A percentile compares a stretch with the other conserved stretches of the same genome.
These are phyloP conservation scores for Steatocranus sp. DNA, from an alignment of 2,797 vertebrate genomes.

Conservation along the genomic window DNA sequence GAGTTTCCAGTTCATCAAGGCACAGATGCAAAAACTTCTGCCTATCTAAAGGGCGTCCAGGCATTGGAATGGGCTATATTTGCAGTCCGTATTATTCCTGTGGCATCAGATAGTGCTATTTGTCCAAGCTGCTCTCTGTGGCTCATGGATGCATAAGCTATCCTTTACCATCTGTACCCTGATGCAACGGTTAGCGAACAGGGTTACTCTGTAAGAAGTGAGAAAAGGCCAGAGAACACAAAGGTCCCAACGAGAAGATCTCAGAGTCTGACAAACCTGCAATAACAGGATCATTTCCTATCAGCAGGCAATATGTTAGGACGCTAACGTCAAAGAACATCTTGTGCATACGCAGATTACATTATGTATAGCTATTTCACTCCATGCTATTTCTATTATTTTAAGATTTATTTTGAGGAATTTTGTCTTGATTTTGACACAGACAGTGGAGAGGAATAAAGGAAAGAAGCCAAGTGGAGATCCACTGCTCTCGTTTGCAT, in stretches of 20 bases:
- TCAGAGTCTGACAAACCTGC: background rate
- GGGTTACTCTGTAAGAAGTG: background rate
- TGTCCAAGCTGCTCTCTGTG: background rate
- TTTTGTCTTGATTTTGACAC: background rate
- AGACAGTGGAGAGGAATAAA: background rate
- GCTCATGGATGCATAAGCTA: background rate
- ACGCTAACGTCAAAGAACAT: background rate
- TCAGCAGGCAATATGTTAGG: too few species aligned
- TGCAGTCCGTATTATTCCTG: background rate
- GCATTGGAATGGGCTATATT: background rate
- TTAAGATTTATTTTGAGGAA: background rate
- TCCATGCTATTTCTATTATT: background rate
- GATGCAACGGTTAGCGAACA: background rate
- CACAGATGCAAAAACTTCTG: background rate
- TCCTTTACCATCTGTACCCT: background rate
- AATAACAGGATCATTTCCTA: background rate
- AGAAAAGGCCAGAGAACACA: background rate
- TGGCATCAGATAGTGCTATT: background rate
- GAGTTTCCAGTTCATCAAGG: background rate
- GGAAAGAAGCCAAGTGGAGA: background rate
- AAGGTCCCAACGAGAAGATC: background rate
- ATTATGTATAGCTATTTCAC: background rate
- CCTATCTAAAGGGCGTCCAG: background rate
- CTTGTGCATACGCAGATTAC: background rate
- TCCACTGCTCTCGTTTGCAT: background rate